Evolutionary conservation across 2,113 vertebrate genomes (phyloP), one percentile per base, ranked within the genome.

Genomic region (Ophthalmolycus amberensis): DNA sequence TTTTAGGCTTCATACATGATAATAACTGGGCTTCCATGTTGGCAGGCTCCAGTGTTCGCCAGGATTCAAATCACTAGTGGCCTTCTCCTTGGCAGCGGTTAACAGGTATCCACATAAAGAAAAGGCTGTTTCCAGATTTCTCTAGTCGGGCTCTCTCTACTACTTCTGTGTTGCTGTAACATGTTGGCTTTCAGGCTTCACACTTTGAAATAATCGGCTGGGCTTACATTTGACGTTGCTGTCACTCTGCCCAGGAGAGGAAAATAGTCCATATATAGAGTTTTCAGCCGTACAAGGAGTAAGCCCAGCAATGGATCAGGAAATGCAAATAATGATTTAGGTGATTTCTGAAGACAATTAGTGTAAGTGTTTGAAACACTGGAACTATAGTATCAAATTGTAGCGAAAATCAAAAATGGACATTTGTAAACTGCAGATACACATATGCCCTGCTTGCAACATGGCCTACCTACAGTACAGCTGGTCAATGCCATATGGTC

Each of bases 61-160:
- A 58, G 58, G 29, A 69, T 88, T 83, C 75, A 88, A 90, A 75
- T 75, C 81, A 70, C 64, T 25, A 63, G 60, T 72, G 82, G 78
- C 75, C 77, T 34, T 34, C 34, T 80, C 54, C 22, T 71, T 85
- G 89, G 85, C 84, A 75, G 56, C n/a, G 54, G 37, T 80, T 83
- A 83, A 86, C 82, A 86, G 79, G 83, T 67, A 62, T 73, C 38
- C 68, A 77, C 54, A 85, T 79, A 63, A 68, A 80, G 68, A 77
- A 67, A 52, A 67, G 68, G 29, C 67, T 74, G 27, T 71, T 75
- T 84, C 52, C 48, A 77, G 66, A 18, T 60, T 63, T 68, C 56
- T 75, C 40, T 9, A n/a, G 71, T 73, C 44, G 46, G 42, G 75
- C 10, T 85, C 52, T 38, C 56, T 78, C 8, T 50, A n/a, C 60